A percentile compares a stretch with the other conserved stretches of the same genome.
Evolutionary conservation across 37 sponge, comb jelly and placozoan genomes (phyloP).

Genomic region (Aplysina aerophoba): DNA sequence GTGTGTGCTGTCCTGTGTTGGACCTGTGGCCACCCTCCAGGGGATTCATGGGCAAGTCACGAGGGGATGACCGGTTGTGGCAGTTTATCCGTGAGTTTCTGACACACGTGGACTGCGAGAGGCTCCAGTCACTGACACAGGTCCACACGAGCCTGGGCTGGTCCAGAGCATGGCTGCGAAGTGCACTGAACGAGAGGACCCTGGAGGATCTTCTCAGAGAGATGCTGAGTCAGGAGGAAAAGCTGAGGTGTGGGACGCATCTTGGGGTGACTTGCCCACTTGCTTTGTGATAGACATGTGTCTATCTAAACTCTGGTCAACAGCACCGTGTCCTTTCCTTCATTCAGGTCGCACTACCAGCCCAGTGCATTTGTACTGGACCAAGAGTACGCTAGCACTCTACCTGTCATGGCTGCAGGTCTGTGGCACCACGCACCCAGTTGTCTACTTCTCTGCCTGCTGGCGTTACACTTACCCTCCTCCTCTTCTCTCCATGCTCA

Average conservation of each 20-base stretch:
- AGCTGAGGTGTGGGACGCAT: constrained; percentile 36
- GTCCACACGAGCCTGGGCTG: constrained; percentile 6
- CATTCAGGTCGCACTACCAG: constrained; percentile 66
- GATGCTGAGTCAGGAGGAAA: constrained; percentile 28
- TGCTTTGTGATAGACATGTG: background rate
- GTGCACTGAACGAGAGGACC: constrained; percentile 81
- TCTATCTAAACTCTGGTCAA: background rate
- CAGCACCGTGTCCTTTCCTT: background rate
- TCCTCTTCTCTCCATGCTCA: background rate
- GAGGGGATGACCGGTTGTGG: constrained; percentile 25
- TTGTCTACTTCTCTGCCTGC: no score
- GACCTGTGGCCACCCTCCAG: background rate
- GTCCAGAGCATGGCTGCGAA: constrained; percentile 81
- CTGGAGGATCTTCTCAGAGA: constrained; percentile 69
- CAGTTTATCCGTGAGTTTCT: constrained; percentile 9
- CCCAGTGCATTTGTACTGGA: constrained; percentile 77
- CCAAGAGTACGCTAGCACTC: constrained; percentile 71
- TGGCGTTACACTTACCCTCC: no score
- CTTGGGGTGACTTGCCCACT: background rate
- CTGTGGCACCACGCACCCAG: background rate
- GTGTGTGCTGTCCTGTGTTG: background rate
- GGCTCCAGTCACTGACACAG: constrained; percentile 13
- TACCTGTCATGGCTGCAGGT: constrained; percentile 92
- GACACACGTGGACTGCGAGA: background rate
- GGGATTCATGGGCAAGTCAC: background rate